Conservation (phyloP, 1,140 invertebrate species). For the Portunus trituberculatus region DNA sequence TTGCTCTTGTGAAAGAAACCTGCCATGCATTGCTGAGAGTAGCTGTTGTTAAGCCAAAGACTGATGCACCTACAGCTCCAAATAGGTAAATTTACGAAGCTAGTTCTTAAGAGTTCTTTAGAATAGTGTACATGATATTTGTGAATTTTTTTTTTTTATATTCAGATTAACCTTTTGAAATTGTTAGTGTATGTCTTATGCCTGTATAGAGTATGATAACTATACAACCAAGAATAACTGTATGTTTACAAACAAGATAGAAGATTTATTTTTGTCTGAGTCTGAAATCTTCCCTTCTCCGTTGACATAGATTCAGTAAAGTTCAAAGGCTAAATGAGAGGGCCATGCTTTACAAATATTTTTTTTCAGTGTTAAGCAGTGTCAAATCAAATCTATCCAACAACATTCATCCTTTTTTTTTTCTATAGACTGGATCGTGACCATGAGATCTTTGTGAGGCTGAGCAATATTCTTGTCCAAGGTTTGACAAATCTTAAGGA, state of each 20-base stretch:
- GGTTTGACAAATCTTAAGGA: constrained; percentile 81
- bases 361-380: not conserved
- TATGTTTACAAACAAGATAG: too few relatives aligned
- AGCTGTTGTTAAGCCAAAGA: constrained; percentile 78
- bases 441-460: constrained; percentile 83
- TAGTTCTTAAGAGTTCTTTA: not conserved
- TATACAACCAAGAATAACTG: too few relatives aligned
- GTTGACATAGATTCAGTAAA: too few relatives aligned
- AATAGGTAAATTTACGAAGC: constrained; percentile 64
- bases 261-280: too few relatives aligned
- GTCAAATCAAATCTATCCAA: not conserved
- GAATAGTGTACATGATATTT: too few relatives aligned
- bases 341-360: too few relatives aligned
- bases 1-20: constrained; percentile 83
- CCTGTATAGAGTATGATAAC: too few relatives aligned
- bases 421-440: constrained; percentile 80
- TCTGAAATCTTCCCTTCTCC: too few relatives aligned
- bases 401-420: not conserved
- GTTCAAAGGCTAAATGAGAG: too few relatives aligned
- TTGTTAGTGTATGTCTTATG: too few relatives aligned
- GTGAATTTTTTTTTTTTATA: too few relatives aligned
- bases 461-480: constrained; percentile 81
- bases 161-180: too few relatives aligned
- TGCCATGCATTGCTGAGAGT: constrained; percentile 84
- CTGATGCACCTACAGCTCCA: constrained; percentile 76